Evolutionary conservation across 2,113 vertebrate species (phyloP).

Genomic region (Sorex araneus): DNA sequence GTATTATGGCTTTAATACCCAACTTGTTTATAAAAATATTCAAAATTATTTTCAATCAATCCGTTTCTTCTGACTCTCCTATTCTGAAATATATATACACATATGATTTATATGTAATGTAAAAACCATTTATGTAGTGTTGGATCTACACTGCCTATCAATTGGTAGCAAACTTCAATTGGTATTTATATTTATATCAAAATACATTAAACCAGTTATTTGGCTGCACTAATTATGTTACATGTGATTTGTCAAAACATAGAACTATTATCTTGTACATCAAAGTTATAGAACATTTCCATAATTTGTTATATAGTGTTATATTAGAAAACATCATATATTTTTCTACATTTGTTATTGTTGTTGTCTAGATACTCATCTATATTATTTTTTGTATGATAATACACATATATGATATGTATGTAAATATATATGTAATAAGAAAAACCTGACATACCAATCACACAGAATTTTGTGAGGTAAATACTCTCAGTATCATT

Average conservation of each 20-base stretch:
- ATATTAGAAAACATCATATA: not conserved
- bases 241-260: not conserved
- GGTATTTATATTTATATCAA: not conserved
- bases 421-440: too few species aligned
- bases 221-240: not conserved
- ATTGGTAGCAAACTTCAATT: not conserved
- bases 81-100: too few species aligned
- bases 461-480: conserved; percentile 10
- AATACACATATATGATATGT: too few species aligned
- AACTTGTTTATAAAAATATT: too few species aligned
- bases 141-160: not conserved
- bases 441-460: too few species aligned
- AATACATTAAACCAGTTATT: conserved; percentile 17
- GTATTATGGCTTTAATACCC: not conserved
- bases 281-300: not conserved
- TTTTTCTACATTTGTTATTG: not conserved
- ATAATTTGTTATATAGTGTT: not conserved
- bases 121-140: too few species aligned
- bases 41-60: too few species aligned
- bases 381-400: too few species aligned
- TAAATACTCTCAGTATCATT: not conserved
- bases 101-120: too few species aligned
- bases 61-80: too few species aligned
- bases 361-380: not conserved
- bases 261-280: not conserved